Percentiles rank a stretch among this genome's conserved stretches.
Conservation (phyloP, 2,113 vertebrate genomes). For the Anthoscopus minutus region DNA sequence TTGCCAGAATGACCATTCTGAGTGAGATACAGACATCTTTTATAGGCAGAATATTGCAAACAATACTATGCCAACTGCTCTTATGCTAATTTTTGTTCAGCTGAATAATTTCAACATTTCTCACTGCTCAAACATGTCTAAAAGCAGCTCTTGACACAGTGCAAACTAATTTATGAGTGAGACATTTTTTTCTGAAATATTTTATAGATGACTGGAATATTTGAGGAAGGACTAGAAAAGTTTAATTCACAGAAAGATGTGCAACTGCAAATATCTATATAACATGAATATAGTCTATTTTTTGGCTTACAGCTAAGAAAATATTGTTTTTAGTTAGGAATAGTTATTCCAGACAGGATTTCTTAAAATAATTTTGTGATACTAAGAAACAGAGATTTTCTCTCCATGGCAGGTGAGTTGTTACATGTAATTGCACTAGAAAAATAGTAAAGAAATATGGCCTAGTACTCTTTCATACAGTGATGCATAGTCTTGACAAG, state of each 20-base stretch:
- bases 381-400: conserved; percentile 16
- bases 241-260: background rate
- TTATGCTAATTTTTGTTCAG: background rate
- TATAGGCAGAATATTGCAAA: background rate
- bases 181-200: background rate
- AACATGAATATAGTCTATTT: background rate
- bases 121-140: background rate
- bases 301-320: background rate
- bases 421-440: background rate
- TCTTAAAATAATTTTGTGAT: background rate
- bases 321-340: background rate
- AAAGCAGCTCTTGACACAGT: background rate
- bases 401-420: background rate
- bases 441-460: background rate
- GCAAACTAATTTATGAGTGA: background rate
- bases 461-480: background rate
- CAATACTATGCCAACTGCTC: background rate
- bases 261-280: background rate
- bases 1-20: background rate
- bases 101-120: background rate
- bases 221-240: background rate
- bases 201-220: background rate
- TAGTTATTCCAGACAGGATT: background rate
- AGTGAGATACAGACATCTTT: background rate
- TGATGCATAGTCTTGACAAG: background rate